Conservation (phyloP, 2,797 vertebrate species). For the Orestias chungarensis region DNA sequence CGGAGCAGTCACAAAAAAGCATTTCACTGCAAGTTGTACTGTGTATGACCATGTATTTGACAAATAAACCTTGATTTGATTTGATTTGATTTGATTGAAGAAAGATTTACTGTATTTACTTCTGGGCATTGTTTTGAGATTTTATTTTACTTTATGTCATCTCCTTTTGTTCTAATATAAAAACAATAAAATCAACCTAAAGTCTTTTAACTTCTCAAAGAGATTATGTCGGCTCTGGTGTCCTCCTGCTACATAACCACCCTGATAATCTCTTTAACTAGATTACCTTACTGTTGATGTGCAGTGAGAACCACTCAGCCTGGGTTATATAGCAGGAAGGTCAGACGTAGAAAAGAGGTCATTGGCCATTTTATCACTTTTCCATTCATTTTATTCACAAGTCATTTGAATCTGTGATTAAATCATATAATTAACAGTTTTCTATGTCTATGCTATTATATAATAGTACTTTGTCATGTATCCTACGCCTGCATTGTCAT, state of each 20-base stretch:
- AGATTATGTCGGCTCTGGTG: background rate
- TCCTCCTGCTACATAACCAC: slow-evolving; percentile 37
- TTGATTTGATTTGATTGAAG: too few relatives aligned
- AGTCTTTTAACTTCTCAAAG: background rate
- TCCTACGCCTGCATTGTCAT: background rate
- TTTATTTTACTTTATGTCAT: background rate
- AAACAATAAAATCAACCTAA: background rate
- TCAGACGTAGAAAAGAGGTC: background rate
- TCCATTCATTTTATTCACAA: background rate
- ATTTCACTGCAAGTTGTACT: too few relatives aligned
- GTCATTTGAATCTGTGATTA: background rate
- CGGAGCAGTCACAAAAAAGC: too few relatives aligned
- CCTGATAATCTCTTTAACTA: slow-evolving; percentile 71
- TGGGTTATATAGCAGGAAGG: background rate
- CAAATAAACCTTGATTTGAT: too few relatives aligned
- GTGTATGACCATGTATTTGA: too few relatives aligned
- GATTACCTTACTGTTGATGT: slow-evolving; percentile 22
- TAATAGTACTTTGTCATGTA: background rate
- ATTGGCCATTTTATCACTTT: background rate
- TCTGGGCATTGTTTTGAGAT: background rate
- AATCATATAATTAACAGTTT: background rate
- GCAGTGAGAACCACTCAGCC: background rate
- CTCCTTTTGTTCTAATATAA: background rate
- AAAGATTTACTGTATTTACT: background rate
- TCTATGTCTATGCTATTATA: background rate